These are phyloP conservation scores for Psilanteris sp. DNA, from an alignment of 1,140 invertebrate genomes.

Conservation along the genomic window DNA sequence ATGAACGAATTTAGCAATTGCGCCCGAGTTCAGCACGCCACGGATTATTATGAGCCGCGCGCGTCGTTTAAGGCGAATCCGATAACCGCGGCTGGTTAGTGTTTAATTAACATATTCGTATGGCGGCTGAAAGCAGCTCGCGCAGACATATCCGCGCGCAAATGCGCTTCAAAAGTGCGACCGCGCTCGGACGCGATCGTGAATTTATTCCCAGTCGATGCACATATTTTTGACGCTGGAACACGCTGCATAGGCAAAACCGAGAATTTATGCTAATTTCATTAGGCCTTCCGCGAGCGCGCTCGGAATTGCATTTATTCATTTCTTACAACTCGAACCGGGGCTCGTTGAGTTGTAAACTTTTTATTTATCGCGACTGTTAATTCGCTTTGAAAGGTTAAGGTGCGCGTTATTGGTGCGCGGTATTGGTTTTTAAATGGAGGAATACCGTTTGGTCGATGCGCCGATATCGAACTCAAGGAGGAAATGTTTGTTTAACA, in stretches of 20 bases:
- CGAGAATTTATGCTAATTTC: slow-evolving; percentile 21
- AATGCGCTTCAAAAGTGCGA: too few relatives aligned
- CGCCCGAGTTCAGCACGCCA: too few relatives aligned
- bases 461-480: too few relatives aligned
- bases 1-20: too few relatives aligned
- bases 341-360: slow-evolving; percentile 18
- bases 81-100: too few relatives aligned
- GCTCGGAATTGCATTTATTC: slow-evolving; percentile 19
- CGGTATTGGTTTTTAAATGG: slow-evolving; percentile 3
- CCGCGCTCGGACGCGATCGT: too few relatives aligned
- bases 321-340: slow-evolving; percentile 3
- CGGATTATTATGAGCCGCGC: too few relatives aligned
- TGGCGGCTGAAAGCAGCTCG: too few relatives aligned
- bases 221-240: neutral
- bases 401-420: slow-evolving; percentile 10
- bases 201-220: neutral
- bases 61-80: too few relatives aligned
- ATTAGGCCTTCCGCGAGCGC: slow-evolving; percentile 8
- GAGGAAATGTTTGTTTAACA: too few relatives aligned
- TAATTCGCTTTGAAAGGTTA: slow-evolving; percentile 30
- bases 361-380: slow-evolving; percentile 21
- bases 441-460: slow-evolving; percentile 29
- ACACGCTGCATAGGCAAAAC: neutral
- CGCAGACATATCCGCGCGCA: too few relatives aligned
- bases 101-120: too few relatives aligned